These are phyloP conservation scores for Gerris buenoi DNA, from an alignment of 1,140 invertebrate genomes.

Conservation along the genomic window DNA sequence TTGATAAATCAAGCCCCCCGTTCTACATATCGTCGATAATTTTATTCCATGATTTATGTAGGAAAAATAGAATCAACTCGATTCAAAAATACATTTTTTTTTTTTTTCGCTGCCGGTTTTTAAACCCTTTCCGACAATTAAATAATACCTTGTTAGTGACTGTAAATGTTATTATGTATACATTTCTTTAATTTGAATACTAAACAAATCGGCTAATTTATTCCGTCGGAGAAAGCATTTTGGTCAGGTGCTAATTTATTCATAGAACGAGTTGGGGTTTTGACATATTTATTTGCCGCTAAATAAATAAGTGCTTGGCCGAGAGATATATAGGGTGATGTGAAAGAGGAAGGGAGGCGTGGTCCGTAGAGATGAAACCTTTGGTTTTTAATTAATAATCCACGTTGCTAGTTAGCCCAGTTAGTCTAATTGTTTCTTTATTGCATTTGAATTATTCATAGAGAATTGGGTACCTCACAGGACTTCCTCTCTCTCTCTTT, in stretches of 20 bases:
- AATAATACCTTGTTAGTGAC: too few species aligned
- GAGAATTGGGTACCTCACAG: too few species aligned
- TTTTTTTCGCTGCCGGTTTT: too few species aligned
- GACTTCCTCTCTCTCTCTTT: too few species aligned
- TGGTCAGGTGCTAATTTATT: neutral
- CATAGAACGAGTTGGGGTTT: neutral
- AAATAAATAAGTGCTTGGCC: neutral
- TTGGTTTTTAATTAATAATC: neutral
- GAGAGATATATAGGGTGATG: neutral
- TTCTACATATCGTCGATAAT: too few species aligned
- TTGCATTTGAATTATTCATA: neutral
- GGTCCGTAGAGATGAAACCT: neutral
- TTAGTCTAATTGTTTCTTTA: neutral
- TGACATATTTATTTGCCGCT: neutral
- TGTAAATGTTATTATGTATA: too few species aligned
- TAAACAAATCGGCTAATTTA: neutral
- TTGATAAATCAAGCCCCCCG: too few species aligned
- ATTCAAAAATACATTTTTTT: too few species aligned
- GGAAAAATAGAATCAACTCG: too few species aligned
- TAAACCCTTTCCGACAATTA: too few species aligned
- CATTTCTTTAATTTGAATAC: neutral
- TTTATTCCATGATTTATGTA: too few species aligned
- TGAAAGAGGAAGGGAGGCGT: too few species aligned
- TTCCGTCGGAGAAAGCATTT: neutral
- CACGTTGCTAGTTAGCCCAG: neutral